Base-by-base conservation (phyloP, 1,140 invertebrate species). In the Physella acuta region DNA sequence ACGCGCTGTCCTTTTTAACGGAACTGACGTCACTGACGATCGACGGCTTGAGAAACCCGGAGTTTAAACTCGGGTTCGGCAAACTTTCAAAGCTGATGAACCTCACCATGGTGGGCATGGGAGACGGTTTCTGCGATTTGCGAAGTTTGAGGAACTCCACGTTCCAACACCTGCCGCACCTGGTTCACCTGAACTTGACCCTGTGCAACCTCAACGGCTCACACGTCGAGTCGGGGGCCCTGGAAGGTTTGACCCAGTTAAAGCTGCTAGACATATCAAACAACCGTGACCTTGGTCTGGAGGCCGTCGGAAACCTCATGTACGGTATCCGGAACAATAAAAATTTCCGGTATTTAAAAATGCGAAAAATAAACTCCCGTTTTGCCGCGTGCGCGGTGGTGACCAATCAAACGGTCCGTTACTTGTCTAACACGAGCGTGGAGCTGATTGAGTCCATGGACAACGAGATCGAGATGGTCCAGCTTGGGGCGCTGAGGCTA, bases 401-500 rank as follows among this genome's bases (percentile, higher is more conserved):
- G 16, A 56, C n/a, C 20, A 55, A 36, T 5, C 8, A 56, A 3
- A 67, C 53, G 3, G 34, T 67, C 17, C 26, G 17, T 37, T 56
- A 67, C 34, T 67, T 67, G 20, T 26, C 14, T 1, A 8, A 67
- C 39, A 56, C 36, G 8, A 37, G 52, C 26, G 33, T 67, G 39
- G 44, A 67, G 34, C n/a, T 37, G 51, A 67, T 67, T 31, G 51
- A 56, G 16, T 51, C 64, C n/a, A 55, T 31, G 51, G 20, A 56
- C n/a, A 67, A 67, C 52, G 53, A 67, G 31, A 67, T 67, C 28
- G 64, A 67, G 28, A 67, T 67, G 64, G 56, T 67, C 20, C 51
- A 67, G 30, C 1, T 3, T 5, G 64, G 64, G n/a, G 64, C 64
- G 16, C 14, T 67, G 17, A 24, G 37, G 11, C 24, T 44, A n/a